Percentiles rank a stretch among this genome's conserved stretches.
These are phyloP conservation scores for Leucophenga montana DNA, from an alignment of 2,888 invertebrate species.

Conservation along the genomic window DNA sequence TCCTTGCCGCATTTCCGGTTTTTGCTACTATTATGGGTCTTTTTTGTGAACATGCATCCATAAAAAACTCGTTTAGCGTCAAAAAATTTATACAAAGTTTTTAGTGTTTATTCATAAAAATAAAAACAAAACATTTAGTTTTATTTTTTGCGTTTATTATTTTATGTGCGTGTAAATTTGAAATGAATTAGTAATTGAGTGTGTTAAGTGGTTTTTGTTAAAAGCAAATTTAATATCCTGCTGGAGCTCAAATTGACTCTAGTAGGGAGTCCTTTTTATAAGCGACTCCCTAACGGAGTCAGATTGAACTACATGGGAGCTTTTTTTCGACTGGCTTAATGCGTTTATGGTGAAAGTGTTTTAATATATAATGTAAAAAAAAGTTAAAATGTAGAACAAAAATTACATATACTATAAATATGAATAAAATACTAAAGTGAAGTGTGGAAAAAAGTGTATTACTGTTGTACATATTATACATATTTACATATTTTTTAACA, in stretches of 20 bases:
- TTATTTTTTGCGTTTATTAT: constrained; percentile 7
- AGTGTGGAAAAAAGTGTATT: no score
- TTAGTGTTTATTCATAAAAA: not conserved
- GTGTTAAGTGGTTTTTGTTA: constrained; percentile 16
- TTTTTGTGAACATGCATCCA: not conserved
- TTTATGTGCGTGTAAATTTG: constrained; percentile 14
- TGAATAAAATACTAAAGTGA: no score
- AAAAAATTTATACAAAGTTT: not conserved
- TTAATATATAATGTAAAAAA: constrained; percentile 65
- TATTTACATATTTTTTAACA: no score
- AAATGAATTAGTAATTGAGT: constrained; percentile 5
- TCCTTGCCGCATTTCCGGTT: no score
- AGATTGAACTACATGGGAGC: constrained; percentile 93
- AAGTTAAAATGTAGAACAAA: constrained; percentile 29
- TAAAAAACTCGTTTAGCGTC: not conserved
- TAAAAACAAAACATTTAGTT: not conserved
- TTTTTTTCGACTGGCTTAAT: no score
- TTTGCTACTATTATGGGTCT: not conserved
- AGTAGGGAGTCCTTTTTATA: constrained; percentile 95
- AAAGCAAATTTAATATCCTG: constrained; percentile 73
- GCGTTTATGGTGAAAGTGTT: no score
- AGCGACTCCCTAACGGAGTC: constrained; percentile 98
- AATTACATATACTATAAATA: not conserved
- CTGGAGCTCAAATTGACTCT: constrained; percentile 97
- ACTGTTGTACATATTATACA: no score